Evolutionary conservation across 1,140 invertebrate species (phyloP).

Genomic region (Pararge aegeria): DNA sequence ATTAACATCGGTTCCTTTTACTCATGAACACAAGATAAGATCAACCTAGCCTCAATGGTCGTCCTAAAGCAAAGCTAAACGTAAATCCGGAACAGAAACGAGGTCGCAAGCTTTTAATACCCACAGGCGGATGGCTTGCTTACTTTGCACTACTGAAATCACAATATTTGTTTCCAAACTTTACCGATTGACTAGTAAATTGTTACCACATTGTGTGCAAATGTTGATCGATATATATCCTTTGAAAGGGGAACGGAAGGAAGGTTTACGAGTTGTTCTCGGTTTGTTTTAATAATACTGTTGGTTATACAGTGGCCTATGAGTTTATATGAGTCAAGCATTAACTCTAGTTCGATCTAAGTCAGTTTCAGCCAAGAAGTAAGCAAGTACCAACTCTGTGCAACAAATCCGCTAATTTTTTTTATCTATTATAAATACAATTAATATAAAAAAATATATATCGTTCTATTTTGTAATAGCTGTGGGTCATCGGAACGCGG

Average conservation of each 20-base stretch:
- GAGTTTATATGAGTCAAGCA: no score
- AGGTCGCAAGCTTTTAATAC: conserved; percentile 70
- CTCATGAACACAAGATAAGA: conserved; percentile 14
- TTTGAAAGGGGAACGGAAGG: conserved; percentile 3
- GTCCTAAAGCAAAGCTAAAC: no score
- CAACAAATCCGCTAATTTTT: no score
- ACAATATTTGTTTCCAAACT: conserved; percentile 15
- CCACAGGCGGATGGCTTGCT: conserved; percentile 34
- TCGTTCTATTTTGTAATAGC: no score
- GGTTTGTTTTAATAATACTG: no score
- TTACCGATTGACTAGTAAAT: conserved; percentile 4
- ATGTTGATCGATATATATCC: conserved; percentile 5
- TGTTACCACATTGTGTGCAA: conserved; percentile 8
- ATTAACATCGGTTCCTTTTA: neutral
- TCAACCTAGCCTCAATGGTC: conserved; percentile 25
- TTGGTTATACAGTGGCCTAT: no score
- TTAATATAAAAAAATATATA: no score
- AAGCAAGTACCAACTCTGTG: no score
- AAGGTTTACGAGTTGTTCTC: neutral
- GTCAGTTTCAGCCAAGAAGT: no score
- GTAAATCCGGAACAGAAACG: conserved; percentile 58
- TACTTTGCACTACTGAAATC: conserved; percentile 16
- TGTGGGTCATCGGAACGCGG: no score
- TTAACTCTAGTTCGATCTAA: no score
- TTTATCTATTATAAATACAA: no score